Base-by-base conservation (phyloP, 2,113 vertebrate species). In the Chrysochloris asiatica region DNA sequence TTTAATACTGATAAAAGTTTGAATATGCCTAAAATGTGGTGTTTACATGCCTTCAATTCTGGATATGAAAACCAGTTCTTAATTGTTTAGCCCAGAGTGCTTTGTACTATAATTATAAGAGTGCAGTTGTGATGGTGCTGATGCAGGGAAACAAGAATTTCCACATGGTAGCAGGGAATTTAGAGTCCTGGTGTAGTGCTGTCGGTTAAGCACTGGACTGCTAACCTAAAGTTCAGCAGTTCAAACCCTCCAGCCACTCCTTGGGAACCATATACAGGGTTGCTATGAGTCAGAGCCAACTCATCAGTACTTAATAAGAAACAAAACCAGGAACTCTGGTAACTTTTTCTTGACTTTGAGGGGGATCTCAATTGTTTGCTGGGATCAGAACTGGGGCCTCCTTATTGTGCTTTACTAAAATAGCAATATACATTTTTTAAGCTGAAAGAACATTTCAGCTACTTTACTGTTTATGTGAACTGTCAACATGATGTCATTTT, bases 341-440 rank as follows among this genome's bases (percentile, higher is more conserved):
- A n/a, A n/a, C n/a, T n/a, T n/a, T n/a, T 73, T 73, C 52, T 75
- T 61, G 33, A 16, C 59, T 92, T 54, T 56, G 43, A 79, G 56
- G 41, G 26, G n/a, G n/a, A 10, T 89, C n/a, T 65, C 14, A 81
- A 36, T 81, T 80, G 21, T 41, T 80, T 86, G 4, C 38, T 14
- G 9, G 33, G 75, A 79, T 83, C 67, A 84, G 30, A 80, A 89
- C 90, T 84, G 12, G 12, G 19, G 1, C 8, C 28, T 78, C 24
- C 33, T n/a, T 48, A 71, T 26, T 80, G n/a, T 91, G 59, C 79
- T 90, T 79, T 67, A 71, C 47, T n/a, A 75, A 80, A 89, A 87
- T 4, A 72, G 12, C 59, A 85, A 91, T 22, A 48, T 14, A n/a
- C n/a, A 76, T 83, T 75, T 75, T 93, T 92, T 80, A 75, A 24